Conservation (phyloP, 2,113 vertebrate genomes). For the Microcebus murinus region DNA sequence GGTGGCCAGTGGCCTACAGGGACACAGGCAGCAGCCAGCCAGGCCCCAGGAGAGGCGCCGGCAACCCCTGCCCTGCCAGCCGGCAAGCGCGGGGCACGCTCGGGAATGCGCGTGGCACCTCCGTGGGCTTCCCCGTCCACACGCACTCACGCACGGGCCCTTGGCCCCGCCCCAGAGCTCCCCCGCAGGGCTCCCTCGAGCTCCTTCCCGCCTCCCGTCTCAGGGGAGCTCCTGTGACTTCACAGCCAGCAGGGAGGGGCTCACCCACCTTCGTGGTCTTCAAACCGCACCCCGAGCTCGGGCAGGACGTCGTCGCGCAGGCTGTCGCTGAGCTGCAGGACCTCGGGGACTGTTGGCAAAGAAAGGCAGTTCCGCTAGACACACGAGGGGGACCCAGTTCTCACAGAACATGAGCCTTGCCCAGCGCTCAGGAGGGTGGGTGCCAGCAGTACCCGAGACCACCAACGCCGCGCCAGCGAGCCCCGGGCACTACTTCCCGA, state of each 20-base stretch:
- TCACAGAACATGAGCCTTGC: neutral
- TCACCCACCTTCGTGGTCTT: slow-evolving; percentile 95
- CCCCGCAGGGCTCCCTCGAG: no score
- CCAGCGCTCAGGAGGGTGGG: neutral
- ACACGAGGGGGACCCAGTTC: neutral
- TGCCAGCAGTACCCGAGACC: neutral
- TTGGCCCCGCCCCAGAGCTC: neutral
- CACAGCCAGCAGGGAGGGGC: neutral
- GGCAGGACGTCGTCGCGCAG: slow-evolving; percentile 94
- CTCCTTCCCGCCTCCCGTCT: neutral
- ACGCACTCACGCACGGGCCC: fast-evolving
- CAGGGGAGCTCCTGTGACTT: neutral
- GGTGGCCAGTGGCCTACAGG: fast-evolving
- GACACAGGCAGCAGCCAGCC: fast-evolving
- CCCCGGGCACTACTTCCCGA: no score
- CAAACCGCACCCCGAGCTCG: slow-evolving; percentile 95
- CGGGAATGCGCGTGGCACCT: fast-evolving
- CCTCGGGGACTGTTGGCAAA: slow-evolving; percentile 87
- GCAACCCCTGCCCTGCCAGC: neutral
- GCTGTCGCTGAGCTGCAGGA: slow-evolving; percentile 92
- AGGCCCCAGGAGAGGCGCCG: neutral
- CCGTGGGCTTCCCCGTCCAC: neutral
- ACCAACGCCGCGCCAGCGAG: neutral
- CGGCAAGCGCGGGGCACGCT: no score
- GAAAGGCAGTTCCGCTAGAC: neutral